These are phyloP conservation scores for Lethrus apterus DNA, from an alignment of 1,140 invertebrate species.

Conservation along the genomic window DNA sequence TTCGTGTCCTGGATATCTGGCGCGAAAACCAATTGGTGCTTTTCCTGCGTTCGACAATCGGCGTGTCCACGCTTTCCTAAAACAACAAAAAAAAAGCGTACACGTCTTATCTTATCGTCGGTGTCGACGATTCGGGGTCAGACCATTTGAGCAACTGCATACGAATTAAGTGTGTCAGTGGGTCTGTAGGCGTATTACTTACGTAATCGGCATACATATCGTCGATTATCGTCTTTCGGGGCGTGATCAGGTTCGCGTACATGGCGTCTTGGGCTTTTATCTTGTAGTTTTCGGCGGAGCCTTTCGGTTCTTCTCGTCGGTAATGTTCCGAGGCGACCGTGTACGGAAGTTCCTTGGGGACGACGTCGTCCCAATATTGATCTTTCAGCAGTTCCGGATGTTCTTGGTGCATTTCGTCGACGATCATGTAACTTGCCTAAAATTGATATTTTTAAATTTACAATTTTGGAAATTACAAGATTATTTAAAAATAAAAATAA, in stretches of 20 bases:
- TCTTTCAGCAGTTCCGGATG: constrained; percentile 81
- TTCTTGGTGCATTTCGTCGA: constrained; percentile 86
- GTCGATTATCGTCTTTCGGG: constrained; percentile 52
- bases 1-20: constrained; percentile 73
- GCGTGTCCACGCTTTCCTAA: constrained; percentile 83
- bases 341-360: constrained; percentile 80
- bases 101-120: background rate
- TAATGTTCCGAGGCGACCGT: constrained; percentile 80
- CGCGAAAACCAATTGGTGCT: constrained; percentile 70
- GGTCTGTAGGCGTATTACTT: constrained; percentile 41
- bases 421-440: constrained; percentile 83
- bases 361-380: constrained; percentile 86
- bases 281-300: constrained; percentile 77
- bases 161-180: background rate
- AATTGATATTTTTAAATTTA: too few relatives aligned
- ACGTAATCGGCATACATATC: constrained; percentile 83
- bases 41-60: constrained; percentile 72
- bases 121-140: too few relatives aligned
- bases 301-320: constrained; percentile 68
- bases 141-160: background rate
- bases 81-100: constrained; percentile 8
- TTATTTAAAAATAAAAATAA: background rate
- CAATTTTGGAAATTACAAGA: background rate
- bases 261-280: constrained; percentile 73
- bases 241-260: constrained; percentile 62